A percentile compares a stretch with the other conserved stretches of the same genome.
Evolutionary conservation across 2,888 invertebrate genomes (phyloP).

Genomic region (Mechanitis messenoides): DNA sequence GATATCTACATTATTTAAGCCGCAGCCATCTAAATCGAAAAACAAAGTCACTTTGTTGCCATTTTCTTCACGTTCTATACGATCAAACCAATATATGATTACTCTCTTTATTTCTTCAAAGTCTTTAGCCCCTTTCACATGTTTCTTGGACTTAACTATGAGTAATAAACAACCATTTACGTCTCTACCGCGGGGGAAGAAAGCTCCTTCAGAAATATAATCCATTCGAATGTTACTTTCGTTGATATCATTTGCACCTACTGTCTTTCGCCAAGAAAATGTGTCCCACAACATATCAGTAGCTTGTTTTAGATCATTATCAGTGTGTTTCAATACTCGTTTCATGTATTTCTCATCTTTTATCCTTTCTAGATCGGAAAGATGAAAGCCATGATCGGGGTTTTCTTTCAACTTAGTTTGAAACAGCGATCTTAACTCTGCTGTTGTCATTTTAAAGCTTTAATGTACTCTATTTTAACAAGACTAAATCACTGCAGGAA

Average conservation of each 20-base stretch:
- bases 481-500: not conserved
- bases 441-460: slow-evolving; percentile 30
- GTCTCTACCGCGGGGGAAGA: slow-evolving; percentile 87
- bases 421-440: slow-evolving; percentile 37
- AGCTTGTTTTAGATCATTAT: slow-evolving; percentile 78
- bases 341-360: slow-evolving; percentile 81
- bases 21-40: slow-evolving; percentile 93
- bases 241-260: slow-evolving; percentile 82
- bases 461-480: not conserved
- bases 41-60: slow-evolving; percentile 88
- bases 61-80: slow-evolving; percentile 84
- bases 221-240: slow-evolving; percentile 81
- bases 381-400: slow-evolving; percentile 60
- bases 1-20: slow-evolving; percentile 92
- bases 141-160: slow-evolving; percentile 87
- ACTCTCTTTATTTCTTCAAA: slow-evolving; percentile 86
- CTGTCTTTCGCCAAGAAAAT: slow-evolving; percentile 85
- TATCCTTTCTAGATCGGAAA: slow-evolving; percentile 80
- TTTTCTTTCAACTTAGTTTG: slow-evolving; percentile 35
- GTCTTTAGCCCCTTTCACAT: slow-evolving; percentile 85
- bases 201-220: slow-evolving; percentile 82
- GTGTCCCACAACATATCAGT: slow-evolving; percentile 85
- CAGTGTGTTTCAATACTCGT: slow-evolving; percentile 83
- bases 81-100: slow-evolving; percentile 91
- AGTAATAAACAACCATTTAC: slow-evolving; percentile 86